These are phyloP conservation scores for Craterocephalus amniculus DNA, from an alignment of 2,797 vertebrate genomes.

Conservation along the genomic window DNA sequence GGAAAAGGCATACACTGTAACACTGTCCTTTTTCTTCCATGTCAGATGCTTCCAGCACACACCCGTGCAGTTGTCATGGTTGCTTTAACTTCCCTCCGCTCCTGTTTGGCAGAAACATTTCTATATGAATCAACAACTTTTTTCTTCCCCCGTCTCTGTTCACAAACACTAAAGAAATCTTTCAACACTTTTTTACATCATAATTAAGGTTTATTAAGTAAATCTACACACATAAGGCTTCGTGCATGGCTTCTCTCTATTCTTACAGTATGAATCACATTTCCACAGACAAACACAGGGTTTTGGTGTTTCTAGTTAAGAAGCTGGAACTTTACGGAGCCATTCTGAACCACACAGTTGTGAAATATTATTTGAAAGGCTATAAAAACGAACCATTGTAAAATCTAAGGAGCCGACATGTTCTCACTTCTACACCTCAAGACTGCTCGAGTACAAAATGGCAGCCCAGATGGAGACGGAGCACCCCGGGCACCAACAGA, in stretches of 20 bases:
- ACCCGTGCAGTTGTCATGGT: constrained; percentile 43
- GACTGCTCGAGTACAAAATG: constrained; percentile 62
- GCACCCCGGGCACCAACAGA: constrained; percentile 57
- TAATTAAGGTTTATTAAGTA: too few relatives aligned
- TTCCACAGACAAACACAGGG: neutral
- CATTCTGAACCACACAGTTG: neutral
- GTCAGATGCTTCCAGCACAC: constrained; percentile 29
- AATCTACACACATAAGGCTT: neutral
- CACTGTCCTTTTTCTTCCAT: constrained; percentile 32
- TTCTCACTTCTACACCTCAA: constrained; percentile 43
- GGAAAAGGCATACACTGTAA: neutral
- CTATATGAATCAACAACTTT: neutral
- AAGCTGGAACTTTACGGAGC: neutral
- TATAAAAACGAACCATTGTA: neutral
- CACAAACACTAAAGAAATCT: neutral
- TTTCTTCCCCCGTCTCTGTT: neutral
- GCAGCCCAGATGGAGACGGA: constrained; percentile 62
- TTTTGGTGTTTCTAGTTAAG: neutral
- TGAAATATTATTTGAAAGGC: constrained; percentile 3
- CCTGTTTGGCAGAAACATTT: constrained; percentile 5
- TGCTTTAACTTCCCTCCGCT: constrained; percentile 33
- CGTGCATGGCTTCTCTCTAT: neutral
- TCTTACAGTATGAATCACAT: neutral
- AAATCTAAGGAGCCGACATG: constrained; percentile 46
- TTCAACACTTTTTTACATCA: neutral